Percentiles rank a stretch among this genome's conserved stretches.
These are phyloP conservation scores for Chalcis sispes DNA, from an alignment of 2,888 invertebrate genomes.

Conservation along the genomic window DNA sequence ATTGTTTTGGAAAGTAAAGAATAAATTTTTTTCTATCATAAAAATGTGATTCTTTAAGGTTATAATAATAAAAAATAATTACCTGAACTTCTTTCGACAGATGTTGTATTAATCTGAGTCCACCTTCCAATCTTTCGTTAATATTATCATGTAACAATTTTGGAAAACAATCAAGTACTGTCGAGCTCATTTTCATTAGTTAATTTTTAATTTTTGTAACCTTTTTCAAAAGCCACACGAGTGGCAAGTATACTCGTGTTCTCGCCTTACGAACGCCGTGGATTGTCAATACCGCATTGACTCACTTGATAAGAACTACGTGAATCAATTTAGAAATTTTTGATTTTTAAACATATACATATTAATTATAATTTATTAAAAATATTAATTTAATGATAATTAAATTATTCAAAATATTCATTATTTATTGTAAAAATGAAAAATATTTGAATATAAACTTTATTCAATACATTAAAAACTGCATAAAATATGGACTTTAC, in stretches of 20 bases:
- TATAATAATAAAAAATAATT: conserved; percentile 65
- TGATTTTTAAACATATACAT: too few relatives aligned
- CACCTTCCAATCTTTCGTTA: conserved; percentile 74
- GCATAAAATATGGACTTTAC: too few relatives aligned
- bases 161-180: conserved; percentile 76
- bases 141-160: conserved; percentile 74
- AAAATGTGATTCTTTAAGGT: conserved; percentile 60
- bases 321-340: conserved; percentile 4
- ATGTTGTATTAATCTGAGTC: conserved; percentile 74
- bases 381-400: too few relatives aligned
- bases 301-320: conserved; percentile 22
- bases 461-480: too few relatives aligned
- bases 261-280: not conserved
- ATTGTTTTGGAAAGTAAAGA: not conserved
- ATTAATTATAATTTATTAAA: not conserved
- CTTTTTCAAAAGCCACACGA: conserved; percentile 38
- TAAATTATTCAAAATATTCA: too few relatives aligned
- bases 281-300: conserved; percentile 33
- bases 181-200: conserved; percentile 66
- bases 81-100: conserved; percentile 70
- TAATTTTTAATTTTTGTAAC: conserved; percentile 1
- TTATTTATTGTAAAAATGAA: too few relatives aligned
- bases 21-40: conserved; percentile 3
- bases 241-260: conserved; percentile 17
- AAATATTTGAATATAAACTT: too few relatives aligned